Evolutionary conservation across 2,113 vertebrate species (phyloP).

Genomic region (Indicator indicator): DNA sequence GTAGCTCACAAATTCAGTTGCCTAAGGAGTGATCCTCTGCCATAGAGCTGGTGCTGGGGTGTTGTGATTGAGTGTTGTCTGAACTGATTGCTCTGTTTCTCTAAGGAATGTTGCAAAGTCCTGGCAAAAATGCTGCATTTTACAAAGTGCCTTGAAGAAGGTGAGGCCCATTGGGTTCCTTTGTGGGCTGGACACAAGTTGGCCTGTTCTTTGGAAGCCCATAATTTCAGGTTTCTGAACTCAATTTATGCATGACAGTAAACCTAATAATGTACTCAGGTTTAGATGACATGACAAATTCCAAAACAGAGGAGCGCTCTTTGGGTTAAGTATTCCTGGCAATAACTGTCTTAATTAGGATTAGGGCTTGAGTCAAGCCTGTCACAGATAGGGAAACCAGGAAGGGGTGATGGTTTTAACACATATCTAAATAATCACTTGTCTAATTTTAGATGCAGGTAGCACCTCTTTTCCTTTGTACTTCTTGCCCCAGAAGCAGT

Average conservation of each 20-base stretch:
- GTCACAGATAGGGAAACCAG: not conserved
- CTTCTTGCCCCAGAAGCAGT: not conserved
- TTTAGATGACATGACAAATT: not conserved
- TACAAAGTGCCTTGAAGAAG: not conserved
- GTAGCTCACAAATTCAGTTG: not conserved
- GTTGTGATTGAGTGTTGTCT: not conserved
- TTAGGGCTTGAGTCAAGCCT: not conserved
- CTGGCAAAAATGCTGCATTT: not conserved
- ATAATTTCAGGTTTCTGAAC: not conserved
- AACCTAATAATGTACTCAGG: not conserved
- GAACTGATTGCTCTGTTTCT: not conserved
- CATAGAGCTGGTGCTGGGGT: not conserved
- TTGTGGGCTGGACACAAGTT: fast-evolving
- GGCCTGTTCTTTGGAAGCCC: not conserved
- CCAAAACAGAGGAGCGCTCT: not conserved
- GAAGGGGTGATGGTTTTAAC: not conserved
- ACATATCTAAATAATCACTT: not conserved
- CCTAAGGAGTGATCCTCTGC: not conserved
- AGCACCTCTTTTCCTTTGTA: not conserved
- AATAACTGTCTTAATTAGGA: not conserved
- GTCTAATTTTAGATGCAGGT: not conserved
- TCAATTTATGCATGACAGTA: fast-evolving
- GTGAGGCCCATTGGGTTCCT: not conserved
- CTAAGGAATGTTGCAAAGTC: not conserved
- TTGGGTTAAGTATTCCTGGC: not conserved